A percentile compares a stretch with the other conserved stretches of the same genome.
Evolutionary conservation across 2,113 vertebrate species (phyloP).

Genomic region (Gobiocypris rarus): DNA sequence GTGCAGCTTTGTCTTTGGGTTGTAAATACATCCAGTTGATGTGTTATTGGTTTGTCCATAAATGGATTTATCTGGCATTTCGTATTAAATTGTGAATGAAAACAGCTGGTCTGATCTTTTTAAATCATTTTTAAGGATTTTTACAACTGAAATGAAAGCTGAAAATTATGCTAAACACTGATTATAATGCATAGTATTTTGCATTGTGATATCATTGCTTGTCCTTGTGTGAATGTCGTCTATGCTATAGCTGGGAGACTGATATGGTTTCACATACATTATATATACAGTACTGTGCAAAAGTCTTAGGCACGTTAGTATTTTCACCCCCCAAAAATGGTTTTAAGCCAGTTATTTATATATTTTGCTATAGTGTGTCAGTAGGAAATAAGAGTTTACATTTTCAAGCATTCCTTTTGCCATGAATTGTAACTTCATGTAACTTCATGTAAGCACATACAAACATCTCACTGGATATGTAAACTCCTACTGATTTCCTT

Average conservation of each 20-base stretch:
- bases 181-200: conserved; percentile 20
- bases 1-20: conserved; percentile 11
- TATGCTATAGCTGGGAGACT: not conserved
- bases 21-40: not conserved
- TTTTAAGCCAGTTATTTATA: too few relatives aligned
- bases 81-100: not conserved
- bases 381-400: too few relatives aligned
- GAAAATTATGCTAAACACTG: conserved; percentile 11
- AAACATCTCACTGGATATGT: too few relatives aligned
- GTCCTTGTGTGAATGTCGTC: conserved; percentile 39
- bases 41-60: not conserved
- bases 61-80: not conserved
- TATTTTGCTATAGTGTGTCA: too few relatives aligned
- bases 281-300: not conserved
- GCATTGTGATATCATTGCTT: conserved; percentile 26
- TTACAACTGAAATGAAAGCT: not conserved
- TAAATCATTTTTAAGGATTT: not conserved
- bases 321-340: too few relatives aligned
- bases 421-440: too few relatives aligned
- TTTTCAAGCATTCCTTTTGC: too few relatives aligned
- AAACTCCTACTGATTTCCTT: too few relatives aligned
- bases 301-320: too few relatives aligned
- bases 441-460: too few relatives aligned
- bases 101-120: conserved; percentile 1
- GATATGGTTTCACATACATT: not conserved